Evolutionary conservation across 2,113 vertebrate species (phyloP).

Genomic region (Pica pica): DNA sequence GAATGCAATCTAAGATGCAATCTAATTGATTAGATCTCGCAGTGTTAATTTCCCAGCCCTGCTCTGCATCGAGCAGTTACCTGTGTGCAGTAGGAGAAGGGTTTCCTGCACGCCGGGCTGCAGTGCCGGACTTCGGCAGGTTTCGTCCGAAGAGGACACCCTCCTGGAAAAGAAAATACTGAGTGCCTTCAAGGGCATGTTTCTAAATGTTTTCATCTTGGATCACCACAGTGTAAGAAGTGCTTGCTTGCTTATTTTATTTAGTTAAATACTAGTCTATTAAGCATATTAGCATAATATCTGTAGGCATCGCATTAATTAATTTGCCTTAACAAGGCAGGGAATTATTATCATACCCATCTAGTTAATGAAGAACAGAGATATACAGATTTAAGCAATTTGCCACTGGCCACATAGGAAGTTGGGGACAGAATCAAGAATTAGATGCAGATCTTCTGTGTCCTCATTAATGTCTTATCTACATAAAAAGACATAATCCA

Average conservation of each 20-base stretch:
- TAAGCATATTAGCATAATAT: conserved; percentile 51
- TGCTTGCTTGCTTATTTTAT: conserved; percentile 4
- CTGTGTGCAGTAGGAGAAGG: conserved; percentile 96
- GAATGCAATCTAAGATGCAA: not conserved
- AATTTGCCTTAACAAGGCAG: conserved; percentile 56
- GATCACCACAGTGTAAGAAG: not conserved
- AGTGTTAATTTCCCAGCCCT: not conserved
- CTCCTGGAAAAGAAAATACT: conserved; percentile 78
- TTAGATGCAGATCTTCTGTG: conserved; percentile 44
- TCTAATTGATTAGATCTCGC: not conserved
- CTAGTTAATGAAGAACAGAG: conserved; percentile 47
- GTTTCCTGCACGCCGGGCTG: conserved; percentile 89
- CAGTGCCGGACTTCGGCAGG: conserved; percentile 84
- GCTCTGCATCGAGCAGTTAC: conserved; percentile 65
- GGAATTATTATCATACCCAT: conserved; percentile 56
- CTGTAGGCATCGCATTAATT: conserved; percentile 48
- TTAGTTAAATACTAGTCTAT: conserved; percentile 13
- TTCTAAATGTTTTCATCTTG: not conserved
- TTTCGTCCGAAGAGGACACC: conserved; percentile 81
- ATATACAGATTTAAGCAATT: conserved; percentile 47
- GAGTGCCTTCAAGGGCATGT: not conserved
- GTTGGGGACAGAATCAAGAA: conserved; percentile 16
- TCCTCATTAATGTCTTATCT: conserved; percentile 38
- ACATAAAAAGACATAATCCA: conserved; percentile 27
- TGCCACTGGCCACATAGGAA: conserved; percentile 54